Evolutionary conservation across 2,113 vertebrate species (phyloP).

Genomic region (Calypte anna): DNA sequence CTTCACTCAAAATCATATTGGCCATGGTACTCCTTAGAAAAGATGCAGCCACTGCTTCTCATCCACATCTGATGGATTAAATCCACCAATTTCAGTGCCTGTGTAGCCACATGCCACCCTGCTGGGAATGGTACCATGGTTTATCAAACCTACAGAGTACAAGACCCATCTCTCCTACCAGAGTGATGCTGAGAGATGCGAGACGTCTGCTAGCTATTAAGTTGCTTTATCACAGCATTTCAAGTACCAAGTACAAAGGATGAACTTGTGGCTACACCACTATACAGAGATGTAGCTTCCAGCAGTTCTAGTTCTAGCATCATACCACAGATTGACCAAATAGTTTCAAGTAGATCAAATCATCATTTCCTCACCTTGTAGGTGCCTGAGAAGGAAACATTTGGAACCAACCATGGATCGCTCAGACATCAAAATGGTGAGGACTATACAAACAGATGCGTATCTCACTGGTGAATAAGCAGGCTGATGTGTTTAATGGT

Average conservation of each 20-base stretch:
- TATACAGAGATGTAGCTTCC: background rate
- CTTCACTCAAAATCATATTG: background rate
- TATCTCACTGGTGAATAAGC: background rate
- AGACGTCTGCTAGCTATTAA: background rate
- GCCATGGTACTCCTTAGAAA: background rate
- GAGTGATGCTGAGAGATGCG: background rate
- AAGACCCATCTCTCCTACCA: background rate
- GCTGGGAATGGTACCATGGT: background rate
- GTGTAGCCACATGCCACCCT: accelerated
- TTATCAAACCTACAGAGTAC: background rate
- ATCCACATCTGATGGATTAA: background rate
- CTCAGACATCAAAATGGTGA: conserved; percentile 13
- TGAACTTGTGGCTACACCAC: background rate
- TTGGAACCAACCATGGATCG: background rate
- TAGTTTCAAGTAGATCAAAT: background rate
- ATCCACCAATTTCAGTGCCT: background rate
- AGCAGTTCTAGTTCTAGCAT: background rate
- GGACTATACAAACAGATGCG: background rate
- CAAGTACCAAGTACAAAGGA: background rate
- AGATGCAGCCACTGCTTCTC: background rate
- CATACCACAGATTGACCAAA: background rate
- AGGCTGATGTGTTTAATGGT: background rate
- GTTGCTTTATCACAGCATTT: background rate
- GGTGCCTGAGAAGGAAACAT: background rate
- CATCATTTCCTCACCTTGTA: background rate